These are phyloP conservation scores for Lasioglossum marginatum DNA, from an alignment of 2,888 invertebrate genomes.

Conservation along the genomic window DNA sequence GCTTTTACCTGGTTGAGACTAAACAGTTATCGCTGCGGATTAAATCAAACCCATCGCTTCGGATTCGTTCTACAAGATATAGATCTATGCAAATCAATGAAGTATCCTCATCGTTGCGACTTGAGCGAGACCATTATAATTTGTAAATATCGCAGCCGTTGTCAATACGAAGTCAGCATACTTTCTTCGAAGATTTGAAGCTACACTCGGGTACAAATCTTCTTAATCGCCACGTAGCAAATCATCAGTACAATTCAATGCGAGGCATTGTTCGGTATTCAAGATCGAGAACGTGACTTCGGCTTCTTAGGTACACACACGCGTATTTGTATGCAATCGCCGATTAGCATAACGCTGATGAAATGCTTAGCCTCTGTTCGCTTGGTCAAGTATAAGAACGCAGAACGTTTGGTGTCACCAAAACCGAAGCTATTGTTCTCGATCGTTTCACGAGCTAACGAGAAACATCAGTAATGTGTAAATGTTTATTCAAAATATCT, in stretches of 20 bases:
- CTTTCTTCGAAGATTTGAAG: neutral
- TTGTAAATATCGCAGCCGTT: neutral
- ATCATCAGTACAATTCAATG: conserved; percentile 42
- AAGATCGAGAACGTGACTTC: conserved; percentile 55
- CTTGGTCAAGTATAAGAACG: conserved; percentile 16
- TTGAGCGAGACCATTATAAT: neutral
- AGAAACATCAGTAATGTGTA: conserved; percentile 47
- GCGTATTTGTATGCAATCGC: conserved; percentile 32
- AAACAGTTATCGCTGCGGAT: neutral
- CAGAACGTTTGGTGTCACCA: conserved; percentile 18
- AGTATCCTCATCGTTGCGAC: neutral
- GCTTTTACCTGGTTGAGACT: neutral
- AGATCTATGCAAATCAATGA: neutral
- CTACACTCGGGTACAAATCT: conserved; percentile 12
- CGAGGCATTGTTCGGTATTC: conserved; percentile 36
- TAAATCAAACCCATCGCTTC: neutral
- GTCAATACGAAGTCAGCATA: neutral
- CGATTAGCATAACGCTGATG: conserved; percentile 19
- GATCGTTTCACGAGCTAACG: conserved; percentile 50
- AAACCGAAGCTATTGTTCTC: conserved; percentile 54
- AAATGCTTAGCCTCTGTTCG: conserved; percentile 12
- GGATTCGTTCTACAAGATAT: neutral
- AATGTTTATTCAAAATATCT: conserved; percentile 14
- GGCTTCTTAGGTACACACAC: conserved; percentile 27
- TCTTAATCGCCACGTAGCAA: conserved; percentile 47